A percentile compares a stretch with the other conserved stretches of the same genome.
Evolutionary conservation across 2,888 invertebrate genomes (phyloP).

Genomic region (Brachypalpus laphriformis): DNA sequence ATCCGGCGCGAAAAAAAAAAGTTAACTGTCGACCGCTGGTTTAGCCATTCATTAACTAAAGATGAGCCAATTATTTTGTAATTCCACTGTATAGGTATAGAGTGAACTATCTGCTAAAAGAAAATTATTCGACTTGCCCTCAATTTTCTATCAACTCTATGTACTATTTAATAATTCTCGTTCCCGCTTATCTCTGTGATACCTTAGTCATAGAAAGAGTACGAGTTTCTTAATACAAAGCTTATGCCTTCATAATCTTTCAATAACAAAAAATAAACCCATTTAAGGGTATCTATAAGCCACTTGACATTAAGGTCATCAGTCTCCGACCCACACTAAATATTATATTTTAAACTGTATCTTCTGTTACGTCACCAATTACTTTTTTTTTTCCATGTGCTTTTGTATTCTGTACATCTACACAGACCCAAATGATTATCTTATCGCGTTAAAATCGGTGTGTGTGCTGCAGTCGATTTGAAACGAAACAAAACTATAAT

Average conservation of each 20-base stretch:
- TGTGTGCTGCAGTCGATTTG: conserved; percentile 41
- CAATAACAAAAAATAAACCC: conserved; percentile 35
- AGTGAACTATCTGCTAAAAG: too few species aligned
- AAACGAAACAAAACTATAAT: conserved; percentile 20
- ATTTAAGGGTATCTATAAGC: too few species aligned
- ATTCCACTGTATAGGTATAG: not conserved
- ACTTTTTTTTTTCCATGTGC: conserved; percentile 3
- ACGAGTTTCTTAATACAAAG: too few species aligned
- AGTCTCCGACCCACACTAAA: conserved; percentile 28
- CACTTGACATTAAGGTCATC: conserved; percentile 43
- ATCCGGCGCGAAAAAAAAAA: too few species aligned
- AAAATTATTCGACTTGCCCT: too few species aligned
- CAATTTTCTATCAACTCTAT: not conserved
- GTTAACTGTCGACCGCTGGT: not conserved
- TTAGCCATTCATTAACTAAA: conserved; percentile 18
- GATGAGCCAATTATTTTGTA: not conserved
- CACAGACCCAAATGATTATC: conserved; percentile 48
- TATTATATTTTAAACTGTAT: not conserved
- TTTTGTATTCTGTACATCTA: conserved; percentile 12
- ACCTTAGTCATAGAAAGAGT: not conserved
- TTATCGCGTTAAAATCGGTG: conserved; percentile 52
- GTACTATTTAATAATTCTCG: not conserved
- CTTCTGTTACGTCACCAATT: conserved; percentile 22
- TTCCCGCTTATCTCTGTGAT: too few species aligned
- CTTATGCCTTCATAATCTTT: not conserved